These are phyloP conservation scores for Limenitis arthemis DNA, from an alignment of 2,888 invertebrate genomes.

Conservation along the genomic window DNA sequence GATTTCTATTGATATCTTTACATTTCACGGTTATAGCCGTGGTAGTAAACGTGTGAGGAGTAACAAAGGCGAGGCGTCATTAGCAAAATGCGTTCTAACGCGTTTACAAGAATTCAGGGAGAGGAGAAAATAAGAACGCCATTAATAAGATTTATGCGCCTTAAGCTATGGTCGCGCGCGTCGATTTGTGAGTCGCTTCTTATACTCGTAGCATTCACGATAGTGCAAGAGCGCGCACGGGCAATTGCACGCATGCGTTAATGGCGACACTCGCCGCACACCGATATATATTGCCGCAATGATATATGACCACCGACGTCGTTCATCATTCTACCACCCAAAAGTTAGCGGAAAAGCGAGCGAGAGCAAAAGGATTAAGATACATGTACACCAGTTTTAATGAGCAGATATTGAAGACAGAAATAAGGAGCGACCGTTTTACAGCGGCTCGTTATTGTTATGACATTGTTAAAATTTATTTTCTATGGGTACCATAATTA, in stretches of 20 bases:
- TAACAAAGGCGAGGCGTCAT: constrained; percentile 39
- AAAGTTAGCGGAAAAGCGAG: constrained; percentile 66
- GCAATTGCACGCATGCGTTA: constrained; percentile 66
- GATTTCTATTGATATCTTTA: constrained; percentile 44
- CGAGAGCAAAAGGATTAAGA: constrained; percentile 52
- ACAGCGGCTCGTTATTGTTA: constrained; percentile 61
- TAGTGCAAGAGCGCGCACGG: constrained; percentile 43
- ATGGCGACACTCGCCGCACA: constrained; percentile 69
- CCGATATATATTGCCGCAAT: constrained; percentile 67
- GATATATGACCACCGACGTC: constrained; percentile 66
- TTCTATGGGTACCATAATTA: constrained; percentile 17
- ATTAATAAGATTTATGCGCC: constrained; percentile 67
- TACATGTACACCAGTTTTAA: constrained; percentile 55
- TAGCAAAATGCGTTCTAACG: constrained; percentile 43
- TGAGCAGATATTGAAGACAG: constrained; percentile 68
- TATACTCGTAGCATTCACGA: constrained; percentile 54
- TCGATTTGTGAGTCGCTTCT: constrained; percentile 63
- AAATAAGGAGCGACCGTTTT: constrained; percentile 62
- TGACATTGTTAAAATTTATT: constrained; percentile 61
- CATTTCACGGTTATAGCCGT: constrained; percentile 27
- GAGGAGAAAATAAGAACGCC: constrained; percentile 61
- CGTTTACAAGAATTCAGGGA: constrained; percentile 53
- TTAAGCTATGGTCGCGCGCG: constrained; percentile 59
- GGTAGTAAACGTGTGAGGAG: constrained; percentile 21
- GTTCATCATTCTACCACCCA: constrained; percentile 71